Evolutionary conservation across 2,888 invertebrate genomes (phyloP).

Genomic region (Arctia plantaginis): DNA sequence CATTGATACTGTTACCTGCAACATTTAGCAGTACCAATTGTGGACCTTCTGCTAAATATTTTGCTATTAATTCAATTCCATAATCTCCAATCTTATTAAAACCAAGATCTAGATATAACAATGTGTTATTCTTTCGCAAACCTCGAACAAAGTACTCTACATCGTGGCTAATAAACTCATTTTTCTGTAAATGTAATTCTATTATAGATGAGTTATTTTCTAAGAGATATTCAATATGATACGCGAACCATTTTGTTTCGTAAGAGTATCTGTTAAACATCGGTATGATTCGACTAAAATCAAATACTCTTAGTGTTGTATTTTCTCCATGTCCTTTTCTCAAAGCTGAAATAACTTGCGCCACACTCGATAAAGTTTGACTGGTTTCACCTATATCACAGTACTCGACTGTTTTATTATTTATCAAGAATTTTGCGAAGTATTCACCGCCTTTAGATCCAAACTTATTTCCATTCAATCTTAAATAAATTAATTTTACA

Average conservation of each 20-base stretch:
- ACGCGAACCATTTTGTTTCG: constrained; percentile 82
- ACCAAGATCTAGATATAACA: constrained; percentile 87
- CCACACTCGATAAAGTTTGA: constrained; percentile 85
- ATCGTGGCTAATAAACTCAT: constrained; percentile 87
- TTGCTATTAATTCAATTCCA: constrained; percentile 83
- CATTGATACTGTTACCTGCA: constrained; percentile 85
- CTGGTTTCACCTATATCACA: constrained; percentile 87
- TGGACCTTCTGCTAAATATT: constrained; percentile 84
- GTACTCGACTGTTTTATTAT: constrained; percentile 77
- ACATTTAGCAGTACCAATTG: constrained; percentile 83
- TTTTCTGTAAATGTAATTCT: constrained; percentile 87
- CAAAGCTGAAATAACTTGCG: constrained; percentile 82
- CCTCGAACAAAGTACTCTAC: constrained; percentile 85
- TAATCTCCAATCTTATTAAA: constrained; percentile 88
- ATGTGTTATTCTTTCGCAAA: constrained; percentile 78
- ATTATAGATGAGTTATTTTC: constrained; percentile 75
- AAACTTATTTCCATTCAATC: constrained; percentile 87
- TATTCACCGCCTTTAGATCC: constrained; percentile 83
- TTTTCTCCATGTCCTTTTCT: constrained; percentile 73
- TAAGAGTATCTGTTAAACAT: constrained; percentile 73
- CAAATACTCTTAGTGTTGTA: constrained; percentile 69
- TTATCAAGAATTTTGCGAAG: constrained; percentile 80
- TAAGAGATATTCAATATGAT: constrained; percentile 78
- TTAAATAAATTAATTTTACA: constrained; percentile 81
- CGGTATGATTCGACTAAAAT: constrained; percentile 75